Evolutionary conservation across 1,140 invertebrate genomes (phyloP).

Genomic region (Mycetomoellerius zeteki): DNA sequence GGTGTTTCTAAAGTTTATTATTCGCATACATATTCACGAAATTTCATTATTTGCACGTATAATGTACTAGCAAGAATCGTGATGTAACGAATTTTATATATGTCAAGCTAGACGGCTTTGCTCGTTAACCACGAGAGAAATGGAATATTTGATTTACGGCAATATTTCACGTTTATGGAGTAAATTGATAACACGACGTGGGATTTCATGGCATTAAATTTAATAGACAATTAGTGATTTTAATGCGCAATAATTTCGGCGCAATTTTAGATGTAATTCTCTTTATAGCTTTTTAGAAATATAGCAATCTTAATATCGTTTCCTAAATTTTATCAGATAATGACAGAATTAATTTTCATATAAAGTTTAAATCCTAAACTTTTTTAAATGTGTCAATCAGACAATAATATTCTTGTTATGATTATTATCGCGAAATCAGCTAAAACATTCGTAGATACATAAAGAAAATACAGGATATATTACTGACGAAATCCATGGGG

Average conservation of each 20-base stretch:
- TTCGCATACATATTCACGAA: slow-evolving; percentile 35
- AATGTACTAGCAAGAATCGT: slow-evolving; percentile 4
- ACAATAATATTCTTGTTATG: not conserved
- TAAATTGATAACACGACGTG: not conserved
- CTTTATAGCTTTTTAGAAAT: not conserved
- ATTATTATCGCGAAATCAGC: not conserved
- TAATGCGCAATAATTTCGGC: not conserved
- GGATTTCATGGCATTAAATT: not conserved
- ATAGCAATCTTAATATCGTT: not conserved
- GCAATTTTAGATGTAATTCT: not conserved
- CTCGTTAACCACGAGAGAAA: slow-evolving; percentile 5
- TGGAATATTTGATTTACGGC: not conserved
- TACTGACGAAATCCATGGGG: too few relatives aligned
- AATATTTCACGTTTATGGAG: not conserved
- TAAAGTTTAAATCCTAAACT: not conserved
- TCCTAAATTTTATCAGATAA: not conserved
- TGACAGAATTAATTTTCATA: not conserved
- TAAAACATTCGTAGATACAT: not conserved
- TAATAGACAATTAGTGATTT: slow-evolving; percentile 13
- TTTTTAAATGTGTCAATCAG: not conserved
- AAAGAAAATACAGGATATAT: not conserved
- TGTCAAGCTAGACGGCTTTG: not conserved
- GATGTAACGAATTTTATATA: slow-evolving; percentile 21
- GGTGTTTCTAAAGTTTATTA: slow-evolving; percentile 12
- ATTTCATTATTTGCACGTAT: slow-evolving; percentile 12